Percentiles rank a stretch among this genome's conserved stretches.
phyloP scores from a whole-genome alignment of 2,888 invertebrate species.

The Diloba caeruleocephala region DNA sequence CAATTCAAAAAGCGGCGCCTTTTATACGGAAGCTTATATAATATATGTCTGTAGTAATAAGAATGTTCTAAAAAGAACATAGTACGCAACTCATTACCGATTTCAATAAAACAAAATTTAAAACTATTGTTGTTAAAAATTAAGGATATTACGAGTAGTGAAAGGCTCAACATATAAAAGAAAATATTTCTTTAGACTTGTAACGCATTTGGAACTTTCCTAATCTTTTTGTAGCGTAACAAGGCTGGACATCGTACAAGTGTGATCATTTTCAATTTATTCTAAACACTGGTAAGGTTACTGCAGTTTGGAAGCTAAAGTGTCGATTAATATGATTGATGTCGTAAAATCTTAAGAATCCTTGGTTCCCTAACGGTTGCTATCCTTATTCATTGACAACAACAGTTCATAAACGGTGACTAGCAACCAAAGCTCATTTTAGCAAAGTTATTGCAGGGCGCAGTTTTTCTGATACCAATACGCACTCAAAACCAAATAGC shows the following conservation, averaged over 20 bases:
- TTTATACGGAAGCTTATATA: no score
- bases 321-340: background rate
- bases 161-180: background rate
- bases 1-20: no score
- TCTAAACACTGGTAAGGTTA: no score
- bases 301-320: background rate
- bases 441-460: constrained; percentile 71
- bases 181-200: background rate
- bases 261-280: background rate
- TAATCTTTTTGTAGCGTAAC: no score
- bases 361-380: background rate
- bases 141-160: no score
- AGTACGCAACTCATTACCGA: constrained; percentile 7
- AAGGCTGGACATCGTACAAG: no score
- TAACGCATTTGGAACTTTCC: no score
- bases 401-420: constrained; percentile 38
- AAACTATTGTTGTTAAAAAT: background rate
- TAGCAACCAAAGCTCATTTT: constrained; percentile 34
- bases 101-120: background rate
- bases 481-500: constrained; percentile 82
- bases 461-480: constrained; percentile 84
- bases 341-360: background rate
- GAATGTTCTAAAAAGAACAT: constrained; percentile 11
- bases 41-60: no score
- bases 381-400: constrained; percentile 8